phyloP scores from a whole-genome alignment of 2,113 vertebrate genomes.

The Hyaena hyaena region DNA sequence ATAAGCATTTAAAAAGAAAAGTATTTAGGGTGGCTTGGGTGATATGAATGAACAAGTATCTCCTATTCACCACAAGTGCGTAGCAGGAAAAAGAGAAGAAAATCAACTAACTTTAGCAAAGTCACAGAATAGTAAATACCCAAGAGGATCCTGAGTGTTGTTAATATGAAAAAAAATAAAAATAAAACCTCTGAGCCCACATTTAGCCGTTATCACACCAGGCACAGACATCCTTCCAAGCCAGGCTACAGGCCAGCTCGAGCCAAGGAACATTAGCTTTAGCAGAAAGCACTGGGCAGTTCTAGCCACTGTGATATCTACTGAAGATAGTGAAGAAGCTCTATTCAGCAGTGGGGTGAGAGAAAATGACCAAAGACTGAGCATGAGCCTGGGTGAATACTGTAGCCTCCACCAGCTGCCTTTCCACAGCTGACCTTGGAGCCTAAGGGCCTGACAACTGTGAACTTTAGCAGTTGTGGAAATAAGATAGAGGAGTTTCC shows the following conservation, averaged over 20 bases:
- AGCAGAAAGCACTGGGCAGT: neutral
- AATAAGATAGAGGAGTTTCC: neutral
- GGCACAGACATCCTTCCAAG: neutral
- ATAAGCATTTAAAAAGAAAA: neutral
- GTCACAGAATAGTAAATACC: neutral
- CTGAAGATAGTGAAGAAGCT: neutral
- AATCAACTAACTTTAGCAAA: neutral
- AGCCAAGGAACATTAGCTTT: neutral
- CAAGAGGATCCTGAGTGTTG: neutral
- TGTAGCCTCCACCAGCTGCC: neutral
- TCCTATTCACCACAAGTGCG: neutral
- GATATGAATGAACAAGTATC: neutral
- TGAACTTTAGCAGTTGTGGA: constrained; percentile 5
- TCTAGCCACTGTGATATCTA: neutral
- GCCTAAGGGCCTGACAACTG: neutral
- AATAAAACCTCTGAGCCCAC: neutral
- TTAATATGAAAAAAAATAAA: neutral
- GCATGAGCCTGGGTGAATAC: neutral
- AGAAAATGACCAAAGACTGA: neutral
- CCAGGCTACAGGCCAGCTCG: neutral
- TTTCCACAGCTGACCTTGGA: constrained; percentile 8
- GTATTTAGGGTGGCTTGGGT: neutral
- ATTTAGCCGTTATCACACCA: neutral
- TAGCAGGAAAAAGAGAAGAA: neutral
- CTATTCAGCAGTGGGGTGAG: neutral